Evolutionary conservation across 2,797 vertebrate species (phyloP).

Genomic region (Vespertilio murinus): DNA sequence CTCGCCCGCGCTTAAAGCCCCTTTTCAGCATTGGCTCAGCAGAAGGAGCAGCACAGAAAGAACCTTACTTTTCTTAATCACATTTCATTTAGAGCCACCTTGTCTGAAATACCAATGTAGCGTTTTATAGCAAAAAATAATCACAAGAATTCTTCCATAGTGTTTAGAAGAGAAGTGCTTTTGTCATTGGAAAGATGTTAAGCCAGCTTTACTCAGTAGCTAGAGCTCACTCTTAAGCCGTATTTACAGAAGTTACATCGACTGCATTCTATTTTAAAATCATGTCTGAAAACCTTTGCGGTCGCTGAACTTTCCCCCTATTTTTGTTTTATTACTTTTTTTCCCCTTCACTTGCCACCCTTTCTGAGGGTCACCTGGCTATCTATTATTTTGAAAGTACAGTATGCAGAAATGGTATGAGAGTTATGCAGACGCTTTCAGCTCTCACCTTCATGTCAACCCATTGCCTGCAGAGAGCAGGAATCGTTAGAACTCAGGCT

Average conservation of each 20-base stretch:
- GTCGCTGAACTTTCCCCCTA: background rate
- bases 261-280: background rate
- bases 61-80: slow-evolving; percentile 15
- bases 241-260: background rate
- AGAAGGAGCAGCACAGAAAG: background rate
- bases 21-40: background rate
- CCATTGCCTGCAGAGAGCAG: background rate
- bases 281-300: background rate
- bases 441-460: background rate
- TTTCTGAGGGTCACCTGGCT: background rate
- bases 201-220: background rate
- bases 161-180: background rate
- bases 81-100: background rate
- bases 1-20: background rate
- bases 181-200: background rate
- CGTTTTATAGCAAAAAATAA: slow-evolving; percentile 9
- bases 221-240: background rate
- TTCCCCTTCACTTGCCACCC: background rate
- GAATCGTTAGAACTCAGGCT: background rate
- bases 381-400: background rate
- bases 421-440: background rate
- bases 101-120: background rate
- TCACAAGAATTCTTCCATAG: background rate
- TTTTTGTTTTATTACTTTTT: background rate
- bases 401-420: background rate